Base-by-base conservation (phyloP, 2,888 invertebrate genomes). In the Falcaria lacertinaria region DNA sequence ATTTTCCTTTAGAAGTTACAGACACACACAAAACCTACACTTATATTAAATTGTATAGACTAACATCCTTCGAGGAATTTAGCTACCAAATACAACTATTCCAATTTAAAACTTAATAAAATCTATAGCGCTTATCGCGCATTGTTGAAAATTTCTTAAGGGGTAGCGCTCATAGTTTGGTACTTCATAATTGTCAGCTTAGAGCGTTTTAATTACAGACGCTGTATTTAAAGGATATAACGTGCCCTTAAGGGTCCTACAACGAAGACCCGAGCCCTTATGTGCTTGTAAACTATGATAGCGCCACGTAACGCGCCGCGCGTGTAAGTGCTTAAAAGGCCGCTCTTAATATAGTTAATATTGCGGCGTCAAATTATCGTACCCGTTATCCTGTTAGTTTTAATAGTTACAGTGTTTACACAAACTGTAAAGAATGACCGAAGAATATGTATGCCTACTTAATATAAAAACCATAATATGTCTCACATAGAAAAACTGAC, bases 141-240 rank as follows among this genome's bases (percentile, higher is more conserved):
- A 50, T 60, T 50, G 63, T 65, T 62, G 60, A 60, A 60, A 67
- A 56, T 57, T 70, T 57, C 64, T 61, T 64, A 60, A 53, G 51
- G 56, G 62, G 47, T 45, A 53, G 52, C 56, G 61, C 67, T 70
- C 74, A 74, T 70, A 68, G 68, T 69, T 62, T 67, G 68, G 70
- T 64, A 72, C 73, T 71, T 71, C 64, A 64, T 77, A 76, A 87
- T 86, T 68, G 83, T 80, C 77, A 76, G 73, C 84, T 85, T 80
- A 85, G 78, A 76, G 80, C 72, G 84, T 75, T 87, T 87, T 87
- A 88, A 89, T 87, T 87, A 87, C 80, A 66, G 71, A 74, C 72
- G 69, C 72, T 73, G 80, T 77, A 80, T 85, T 82, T 64, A 64
- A 73, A 79, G 84, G 84, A 83, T 81, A 74, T 76, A 80, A 85